phyloP scores from a whole-genome alignment of 2,113 vertebrate species.

The Gulo gulo region DNA sequence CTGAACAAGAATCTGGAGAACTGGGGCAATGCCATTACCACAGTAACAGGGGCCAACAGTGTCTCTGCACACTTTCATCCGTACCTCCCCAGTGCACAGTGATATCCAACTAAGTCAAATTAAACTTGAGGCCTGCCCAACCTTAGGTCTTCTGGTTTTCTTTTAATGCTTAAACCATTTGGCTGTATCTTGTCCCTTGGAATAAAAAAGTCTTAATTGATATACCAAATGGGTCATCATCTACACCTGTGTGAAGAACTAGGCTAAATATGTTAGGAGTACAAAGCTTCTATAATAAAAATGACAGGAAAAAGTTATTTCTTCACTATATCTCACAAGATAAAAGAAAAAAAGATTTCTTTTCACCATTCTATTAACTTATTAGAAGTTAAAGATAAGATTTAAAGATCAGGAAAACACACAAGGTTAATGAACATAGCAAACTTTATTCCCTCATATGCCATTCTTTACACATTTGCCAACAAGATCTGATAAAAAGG shows the following conservation, averaged over 20 bases:
- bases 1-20: background rate
- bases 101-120: background rate
- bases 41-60: background rate
- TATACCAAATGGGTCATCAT: background rate
- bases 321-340: background rate
- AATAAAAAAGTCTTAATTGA: background rate
- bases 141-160: background rate
- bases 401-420: conserved; percentile 21
- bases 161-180: background rate
- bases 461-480: background rate
- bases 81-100: background rate
- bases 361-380: background rate
- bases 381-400: background rate
- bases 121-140: background rate
- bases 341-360: background rate
- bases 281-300: background rate
- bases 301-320: background rate
- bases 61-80: background rate
- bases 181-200: background rate
- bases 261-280: background rate
- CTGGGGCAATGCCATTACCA: background rate
- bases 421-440: background rate
- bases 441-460: background rate
- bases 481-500: background rate
- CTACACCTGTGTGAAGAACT: background rate